phyloP scores from a whole-genome alignment of 2,113 vertebrate genomes.

The Callionymus lyra region DNA sequence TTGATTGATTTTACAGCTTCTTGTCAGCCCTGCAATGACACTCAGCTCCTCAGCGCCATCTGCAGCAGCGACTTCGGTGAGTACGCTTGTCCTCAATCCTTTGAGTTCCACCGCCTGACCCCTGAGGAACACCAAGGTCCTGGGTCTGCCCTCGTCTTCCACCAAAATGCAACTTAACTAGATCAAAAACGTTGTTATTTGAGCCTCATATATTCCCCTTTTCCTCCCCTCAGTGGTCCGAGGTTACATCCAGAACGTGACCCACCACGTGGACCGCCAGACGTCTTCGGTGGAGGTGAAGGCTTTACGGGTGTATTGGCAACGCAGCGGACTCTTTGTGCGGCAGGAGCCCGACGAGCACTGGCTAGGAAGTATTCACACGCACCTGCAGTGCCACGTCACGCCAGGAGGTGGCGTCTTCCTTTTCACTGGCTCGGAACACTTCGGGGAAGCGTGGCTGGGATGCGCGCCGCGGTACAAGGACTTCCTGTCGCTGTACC shows the following conservation, averaged over 20 bases:
- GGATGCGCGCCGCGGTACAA: conserved; percentile 75
- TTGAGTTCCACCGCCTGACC: too few relatives aligned
- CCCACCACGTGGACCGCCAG: conserved; percentile 54
- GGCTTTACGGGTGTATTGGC: conserved; percentile 57
- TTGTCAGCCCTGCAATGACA: conserved; percentile 68
- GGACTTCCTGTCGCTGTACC: conserved; percentile 67
- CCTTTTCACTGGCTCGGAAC: conserved; percentile 74
- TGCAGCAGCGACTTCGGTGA: conserved; percentile 80
- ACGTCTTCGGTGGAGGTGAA: conserved; percentile 61
- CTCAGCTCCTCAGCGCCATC: conserved; percentile 72
- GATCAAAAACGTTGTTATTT: too few relatives aligned
- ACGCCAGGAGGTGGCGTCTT: conserved; percentile 73
- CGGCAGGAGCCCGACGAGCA: conserved; percentile 15
- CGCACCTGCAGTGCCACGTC: conserved; percentile 64
- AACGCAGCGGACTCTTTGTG: conserved; percentile 66
- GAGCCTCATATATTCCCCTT: too few relatives aligned
- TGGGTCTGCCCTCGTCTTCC: too few relatives aligned
- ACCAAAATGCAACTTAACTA: too few relatives aligned
- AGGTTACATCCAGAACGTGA: conserved; percentile 66
- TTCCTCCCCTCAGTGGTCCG: conserved; percentile 60
- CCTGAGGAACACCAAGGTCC: too few relatives aligned
- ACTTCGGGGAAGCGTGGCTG: conserved; percentile 78
- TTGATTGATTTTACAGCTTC: conserved; percentile 38
- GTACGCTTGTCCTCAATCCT: conserved; percentile 8
- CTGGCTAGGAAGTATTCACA: conserved; percentile 62